Percentiles rank a stretch among this genome's conserved stretches.
Evolutionary conservation across 2,888 invertebrate species (phyloP).

Genomic region (Gerosis bhagava): DNA sequence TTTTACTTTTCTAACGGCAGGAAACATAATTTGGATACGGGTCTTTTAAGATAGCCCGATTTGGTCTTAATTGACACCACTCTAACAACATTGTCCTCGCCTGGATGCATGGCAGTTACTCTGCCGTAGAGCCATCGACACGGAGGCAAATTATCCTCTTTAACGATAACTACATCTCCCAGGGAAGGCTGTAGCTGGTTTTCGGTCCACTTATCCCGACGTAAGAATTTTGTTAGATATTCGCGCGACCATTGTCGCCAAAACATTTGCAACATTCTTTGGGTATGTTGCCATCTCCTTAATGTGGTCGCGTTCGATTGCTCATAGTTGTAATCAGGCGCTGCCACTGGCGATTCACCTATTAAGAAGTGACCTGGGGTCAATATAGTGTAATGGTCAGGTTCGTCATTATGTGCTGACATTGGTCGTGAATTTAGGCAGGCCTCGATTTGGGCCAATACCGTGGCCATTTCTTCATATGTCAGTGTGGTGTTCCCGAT

Average conservation of each 20-base stretch:
- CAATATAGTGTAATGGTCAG: constrained; percentile 8
- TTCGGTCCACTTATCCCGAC: too few species aligned
- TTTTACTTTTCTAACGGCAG: too few species aligned
- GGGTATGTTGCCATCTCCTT: too few species aligned
- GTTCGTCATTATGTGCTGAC: constrained; percentile 1
- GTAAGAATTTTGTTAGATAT: too few species aligned
- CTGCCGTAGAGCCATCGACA: constrained; percentile 7
- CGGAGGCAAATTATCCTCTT: too few species aligned
- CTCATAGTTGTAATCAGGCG: constrained; percentile 22
- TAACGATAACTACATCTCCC: too few species aligned
- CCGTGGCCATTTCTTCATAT: constrained; percentile 27
- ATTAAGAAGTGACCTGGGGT: constrained; percentile 32
- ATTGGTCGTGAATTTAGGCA: constrained; percentile 29
- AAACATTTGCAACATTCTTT: too few species aligned
- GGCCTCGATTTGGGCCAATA: constrained; percentile 28
- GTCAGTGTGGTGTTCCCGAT: constrained; percentile 22
- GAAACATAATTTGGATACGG: too few species aligned
- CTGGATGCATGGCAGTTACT: constrained; percentile 10
- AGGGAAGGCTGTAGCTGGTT: too few species aligned
- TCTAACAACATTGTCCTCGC: constrained; percentile 5
- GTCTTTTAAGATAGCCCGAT: background rate
- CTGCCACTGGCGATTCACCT: constrained; percentile 24
- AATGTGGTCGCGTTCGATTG: constrained; percentile 14
- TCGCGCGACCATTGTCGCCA: too few species aligned
- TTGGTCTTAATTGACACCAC: constrained; percentile 1